Conservation (phyloP, 2,113 vertebrate species). For the Limnothrissa miodon region DNA sequence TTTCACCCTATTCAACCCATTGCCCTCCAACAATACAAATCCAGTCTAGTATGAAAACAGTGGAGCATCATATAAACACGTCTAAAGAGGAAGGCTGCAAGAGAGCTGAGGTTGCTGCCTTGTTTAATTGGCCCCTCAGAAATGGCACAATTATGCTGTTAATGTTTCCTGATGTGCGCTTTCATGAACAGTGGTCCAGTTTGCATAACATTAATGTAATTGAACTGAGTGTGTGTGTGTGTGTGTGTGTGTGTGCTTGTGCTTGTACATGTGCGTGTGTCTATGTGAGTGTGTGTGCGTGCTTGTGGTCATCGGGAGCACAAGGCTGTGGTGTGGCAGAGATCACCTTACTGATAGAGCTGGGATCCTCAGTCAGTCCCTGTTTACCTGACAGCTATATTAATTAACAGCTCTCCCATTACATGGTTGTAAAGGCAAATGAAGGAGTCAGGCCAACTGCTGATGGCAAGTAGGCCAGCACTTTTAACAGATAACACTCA, state of each 20-base stretch:
- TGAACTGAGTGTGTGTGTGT: constrained; percentile 71
- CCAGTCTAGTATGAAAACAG: not conserved
- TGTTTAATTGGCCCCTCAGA: constrained; percentile 84
- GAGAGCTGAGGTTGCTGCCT: constrained; percentile 40
- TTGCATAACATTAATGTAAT: constrained; percentile 99
- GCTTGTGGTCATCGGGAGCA: constrained; percentile 56
- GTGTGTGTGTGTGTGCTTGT: not conserved
- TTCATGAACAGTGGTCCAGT: constrained; percentile 90
- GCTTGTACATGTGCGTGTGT: not conserved
- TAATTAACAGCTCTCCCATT: constrained; percentile 92
- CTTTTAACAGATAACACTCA: not conserved
- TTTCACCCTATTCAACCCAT: not conserved
- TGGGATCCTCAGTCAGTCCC: constrained; percentile 80
- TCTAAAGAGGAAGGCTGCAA: not conserved
- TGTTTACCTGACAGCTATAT: constrained; percentile 91
- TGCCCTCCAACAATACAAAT: not conserved
- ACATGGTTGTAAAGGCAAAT: constrained; percentile 79
- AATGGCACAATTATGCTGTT: constrained; percentile 95
- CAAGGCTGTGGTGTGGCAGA: constrained; percentile 55
- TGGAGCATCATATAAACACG: not conserved
- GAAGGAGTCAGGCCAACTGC: constrained; percentile 54
- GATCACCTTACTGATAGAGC: constrained; percentile 88
- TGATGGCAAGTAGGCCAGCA: constrained; percentile 10
- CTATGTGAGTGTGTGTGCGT: not conserved
- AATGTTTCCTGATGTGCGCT: constrained; percentile 76